These are phyloP conservation scores for Cremastinae sp. DNA, from an alignment of 2,888 invertebrate species.

Conservation along the genomic window DNA sequence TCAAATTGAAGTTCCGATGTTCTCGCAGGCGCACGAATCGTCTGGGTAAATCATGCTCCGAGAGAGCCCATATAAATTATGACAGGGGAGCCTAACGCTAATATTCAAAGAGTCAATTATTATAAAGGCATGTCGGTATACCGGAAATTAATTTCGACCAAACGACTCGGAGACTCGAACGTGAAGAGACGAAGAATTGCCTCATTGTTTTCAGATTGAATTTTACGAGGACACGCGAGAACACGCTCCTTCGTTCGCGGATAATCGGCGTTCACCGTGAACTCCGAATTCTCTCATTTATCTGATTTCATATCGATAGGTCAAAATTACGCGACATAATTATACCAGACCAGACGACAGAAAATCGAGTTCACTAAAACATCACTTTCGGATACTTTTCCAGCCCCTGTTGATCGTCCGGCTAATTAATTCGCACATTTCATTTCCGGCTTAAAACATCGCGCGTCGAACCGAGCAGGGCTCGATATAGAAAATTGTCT, in stretches of 20 bases:
- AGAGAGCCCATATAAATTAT: conserved; percentile 23
- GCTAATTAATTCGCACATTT: neutral
- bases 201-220: conserved; percentile 13
- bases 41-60: conserved; percentile 23
- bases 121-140: conserved; percentile 17
- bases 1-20: conserved; percentile 1
- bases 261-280: conserved; percentile 38
- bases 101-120: conserved; percentile 43
- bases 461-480: neutral
- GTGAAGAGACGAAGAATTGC: conserved; percentile 22
- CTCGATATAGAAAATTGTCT: conserved; percentile 13
- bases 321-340: conserved; percentile 26
- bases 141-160: conserved; percentile 51
- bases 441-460: conserved; percentile 10
- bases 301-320: conserved; percentile 8
- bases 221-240: conserved; percentile 40
- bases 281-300: conserved; percentile 22
- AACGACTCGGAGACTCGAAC: conserved; percentile 30
- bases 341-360: too few species aligned
- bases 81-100: conserved; percentile 3
- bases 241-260: neutral
- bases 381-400: too few species aligned
- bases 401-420: too few species aligned
- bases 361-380: too few species aligned
- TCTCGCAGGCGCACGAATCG: conserved; percentile 3